Base-by-base conservation (phyloP, 2,888 invertebrate genomes). In the Drosophila putrida region DNA sequence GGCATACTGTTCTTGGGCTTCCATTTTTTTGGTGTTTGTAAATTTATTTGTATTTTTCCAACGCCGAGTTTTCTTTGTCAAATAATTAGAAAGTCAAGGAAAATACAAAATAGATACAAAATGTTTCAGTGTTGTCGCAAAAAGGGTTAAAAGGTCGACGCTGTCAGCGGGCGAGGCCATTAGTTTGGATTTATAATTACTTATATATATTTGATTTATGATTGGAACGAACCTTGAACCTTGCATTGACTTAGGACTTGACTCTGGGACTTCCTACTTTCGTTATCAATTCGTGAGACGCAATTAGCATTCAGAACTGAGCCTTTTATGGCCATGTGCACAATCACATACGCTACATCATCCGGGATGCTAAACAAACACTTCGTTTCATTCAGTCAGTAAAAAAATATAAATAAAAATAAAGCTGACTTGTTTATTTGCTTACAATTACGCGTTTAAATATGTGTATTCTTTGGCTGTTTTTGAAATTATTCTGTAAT, bases 111-210 rank as follows among this genome's bases (percentile, higher is more conserved):
- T 8, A 35, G 4, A 8, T 20, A 43, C 25, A 43, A 43, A 43
- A 25, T 54, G 41, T 33, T 54, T 41, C 54, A 41, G 33, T 41
- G 46, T 39, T 58, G 53, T 54, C 31, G 51, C 36, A 27, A 69
- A 69, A 84, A 75, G 89, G 89, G 82, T 86, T 89, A 75, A 84
- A 86, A 71, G 75, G 75, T 84, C 68, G 67, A 15, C 36, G 50
- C 78, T 83, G 84, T 86, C 87, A 79, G 67, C 89, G 66, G 49
- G 59, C 44, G 50, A 41, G 69, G 75, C 70, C 67, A 87, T 83
- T 83, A 75, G 41, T 73, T 78, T 49, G 71, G 71, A 75, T 78
- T 82, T 83, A 54, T 57, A 57, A 28, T 43, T 66, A 44, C 60
- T 53, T 51, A 50, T 58, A 44, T 58, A 44, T 60, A 41, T 63